phyloP scores from a whole-genome alignment of 1,140 invertebrate species.

The Nasonia longicornis region DNA sequence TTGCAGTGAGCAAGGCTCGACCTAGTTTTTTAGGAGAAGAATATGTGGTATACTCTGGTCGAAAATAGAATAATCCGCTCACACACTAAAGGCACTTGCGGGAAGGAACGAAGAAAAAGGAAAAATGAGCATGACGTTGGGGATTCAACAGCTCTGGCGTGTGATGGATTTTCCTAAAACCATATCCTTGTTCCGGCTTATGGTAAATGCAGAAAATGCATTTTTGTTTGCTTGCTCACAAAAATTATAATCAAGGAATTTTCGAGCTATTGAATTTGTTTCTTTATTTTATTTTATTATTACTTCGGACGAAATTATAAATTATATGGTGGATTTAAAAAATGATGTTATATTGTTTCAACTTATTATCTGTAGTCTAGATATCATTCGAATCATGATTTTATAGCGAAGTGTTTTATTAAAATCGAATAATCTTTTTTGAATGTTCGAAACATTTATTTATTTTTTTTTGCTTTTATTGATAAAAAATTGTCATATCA shows the following conservation, averaged over 20 bases:
- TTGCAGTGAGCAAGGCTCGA: not conserved
- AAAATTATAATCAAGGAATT: not conserved
- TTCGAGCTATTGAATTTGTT: not conserved
- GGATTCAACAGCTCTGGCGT: constrained; percentile 1
- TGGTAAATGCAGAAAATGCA: constrained; percentile 1
- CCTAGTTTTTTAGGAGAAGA: not conserved
- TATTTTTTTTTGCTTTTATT: not conserved
- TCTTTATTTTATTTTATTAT: not conserved
- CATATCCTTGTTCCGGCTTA: constrained; percentile 58
- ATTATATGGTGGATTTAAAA: no score
- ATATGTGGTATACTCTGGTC: not conserved
- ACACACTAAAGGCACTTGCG: not conserved
- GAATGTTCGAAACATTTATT: not conserved
- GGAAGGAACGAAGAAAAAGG: not conserved
- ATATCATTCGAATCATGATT: no score
- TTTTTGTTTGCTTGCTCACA: constrained; percentile 1
- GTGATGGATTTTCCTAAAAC: constrained; percentile 63
- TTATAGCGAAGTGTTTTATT: no score
- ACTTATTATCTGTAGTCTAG: no score
- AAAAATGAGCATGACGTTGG: constrained; percentile 18
- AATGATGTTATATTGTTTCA: no score
- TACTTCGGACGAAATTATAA: no score
- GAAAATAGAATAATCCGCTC: constrained; percentile 33
- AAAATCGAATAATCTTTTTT: no score
- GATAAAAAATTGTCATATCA: not conserved